Evolutionary conservation across 2,797 vertebrate species (phyloP), one percentile per base, ranked within the genome.

Genomic region (Chrysocyon brachyurus): DNA sequence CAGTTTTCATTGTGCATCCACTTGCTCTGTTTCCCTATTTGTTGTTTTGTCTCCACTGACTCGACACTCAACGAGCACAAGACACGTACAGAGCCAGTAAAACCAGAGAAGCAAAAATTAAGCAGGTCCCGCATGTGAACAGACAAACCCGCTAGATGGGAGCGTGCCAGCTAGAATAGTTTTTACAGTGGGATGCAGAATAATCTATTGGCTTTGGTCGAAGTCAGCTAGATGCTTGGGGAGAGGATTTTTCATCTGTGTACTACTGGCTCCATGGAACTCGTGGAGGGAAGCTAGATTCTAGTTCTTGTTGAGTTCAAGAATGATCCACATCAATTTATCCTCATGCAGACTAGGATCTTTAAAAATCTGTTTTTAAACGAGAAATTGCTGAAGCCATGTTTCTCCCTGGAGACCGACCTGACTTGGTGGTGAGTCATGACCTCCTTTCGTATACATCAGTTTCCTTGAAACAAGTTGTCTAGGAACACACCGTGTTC

Each of bases 11-110:
- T 94, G 95, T 81, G 54, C 57, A 89, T 46, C 84, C 61, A 1
- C 68, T 96, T 81, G 84, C 81, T 96, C 97, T 95, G 83, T 96
- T 92, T 96, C 83, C 82, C 21, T 77, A 1, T 87, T 40, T 81
- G 56, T 88, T 88, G 88, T 72, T 92, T 88, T 91, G 78, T 84
- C 96, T 94, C 94, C 33, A 1, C 19, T 77, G 75, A 68, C 82
- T 96, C 94, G 91, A 4, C 2, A 21, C 52, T 36, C 61, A 56
- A 56, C 11, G 16, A 88, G 82, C 75, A 57, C 49, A 73, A 54
- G 96, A 73, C 63, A 49, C 40, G 40, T 66, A 61, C 66, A 54
- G 63, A 61, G 19, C 64, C 28, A 10, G 12, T 56, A 70, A 96
- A 97, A 91, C 85, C 9, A 36, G 88, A 94, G 94, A 83, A 91